phyloP scores from a whole-genome alignment of 2,888 invertebrate species.

The Scelioninae gen. 2 region DNA sequence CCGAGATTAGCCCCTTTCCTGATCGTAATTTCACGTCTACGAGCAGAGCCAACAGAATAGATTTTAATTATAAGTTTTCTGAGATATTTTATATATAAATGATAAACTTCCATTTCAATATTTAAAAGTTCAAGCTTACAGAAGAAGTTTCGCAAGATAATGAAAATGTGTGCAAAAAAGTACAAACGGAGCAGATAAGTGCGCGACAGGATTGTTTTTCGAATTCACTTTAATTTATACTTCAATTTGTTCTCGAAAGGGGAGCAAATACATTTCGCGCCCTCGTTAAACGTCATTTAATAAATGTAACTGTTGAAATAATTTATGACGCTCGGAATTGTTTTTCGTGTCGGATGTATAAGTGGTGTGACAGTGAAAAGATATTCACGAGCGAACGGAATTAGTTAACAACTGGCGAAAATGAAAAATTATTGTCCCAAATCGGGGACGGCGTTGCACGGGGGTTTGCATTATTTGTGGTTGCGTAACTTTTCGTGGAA shows the following conservation, averaged over 20 bases:
- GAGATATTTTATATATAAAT: constrained; percentile 53
- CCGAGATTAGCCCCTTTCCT: constrained; percentile 49
- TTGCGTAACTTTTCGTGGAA: too few relatives aligned
- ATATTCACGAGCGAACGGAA: background rate
- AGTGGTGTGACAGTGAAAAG: background rate
- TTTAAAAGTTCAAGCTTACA: constrained; percentile 43
- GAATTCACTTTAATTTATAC: background rate
- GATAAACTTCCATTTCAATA: constrained; percentile 51
- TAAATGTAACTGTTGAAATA: constrained; percentile 1
- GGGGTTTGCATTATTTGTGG: too few relatives aligned
- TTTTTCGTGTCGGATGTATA: too few relatives aligned
- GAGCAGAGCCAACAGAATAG: constrained; percentile 48
- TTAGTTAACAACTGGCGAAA: constrained; percentile 7
- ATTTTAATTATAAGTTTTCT: constrained; percentile 56
- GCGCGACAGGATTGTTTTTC: constrained; percentile 1
- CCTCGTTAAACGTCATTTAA: constrained; percentile 1
- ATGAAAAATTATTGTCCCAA: constrained; percentile 13
- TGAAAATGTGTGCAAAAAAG: constrained; percentile 37
- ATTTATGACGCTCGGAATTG: background rate
- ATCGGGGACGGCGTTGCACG: too few relatives aligned
- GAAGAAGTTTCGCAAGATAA: constrained; percentile 33
- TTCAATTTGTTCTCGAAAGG: constrained; percentile 4
- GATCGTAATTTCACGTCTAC: constrained; percentile 53
- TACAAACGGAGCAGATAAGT: background rate
- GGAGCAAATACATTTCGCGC: too few relatives aligned